Base-by-base conservation (phyloP, 1,140 invertebrate species). In the Drosophila teissieri region DNA sequence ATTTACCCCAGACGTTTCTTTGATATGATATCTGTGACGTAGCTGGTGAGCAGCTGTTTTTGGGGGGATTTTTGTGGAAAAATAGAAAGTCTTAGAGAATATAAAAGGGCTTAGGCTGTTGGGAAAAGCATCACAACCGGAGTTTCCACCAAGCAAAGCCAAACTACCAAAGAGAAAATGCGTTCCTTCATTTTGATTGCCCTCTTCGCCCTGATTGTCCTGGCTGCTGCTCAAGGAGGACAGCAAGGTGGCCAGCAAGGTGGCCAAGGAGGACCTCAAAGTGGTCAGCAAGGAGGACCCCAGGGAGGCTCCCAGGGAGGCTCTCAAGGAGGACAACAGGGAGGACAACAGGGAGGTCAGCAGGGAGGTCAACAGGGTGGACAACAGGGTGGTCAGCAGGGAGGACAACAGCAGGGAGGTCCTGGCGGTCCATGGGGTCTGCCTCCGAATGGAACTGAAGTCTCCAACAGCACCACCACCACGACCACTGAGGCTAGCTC, bases 131-230 rank as follows among this genome's bases (percentile, higher is more conserved):
- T 57, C 17, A 69, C 61, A 65, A 34, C 40, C 40, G 36, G 22
- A 46, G 46, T 74, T 52, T 17, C 2, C 31, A 10, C 17, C 27
- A 10, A 65, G 40, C 70, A 36, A 27, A 56, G 53, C 31, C 42
- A 15, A 74, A 14, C 39, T 19, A 34, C 22, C 6, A 62, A 15
- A 49, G 10, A 24, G 31, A 74, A 74, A n/a, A 74, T 74, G 72
- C 72, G 72, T 45, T 74, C n/a, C 58, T 24, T 19, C 12, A 40
- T 37, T 34, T 15, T 74, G 70, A 74, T 74, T 64, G 45, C 36
- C 11, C 11, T 75, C 15, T 39, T 75, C 12, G 70, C 51, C 11
- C 11, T 74, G 42, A 4, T 74, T 22, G 45, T 58, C n/a, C 24
- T 74, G 58, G 58, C 52, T 14, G 44, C 39, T 14, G 45, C 57